These are phyloP conservation scores for Lophochroa leadbeateri DNA, from an alignment of 2,113 vertebrate species.

Conservation along the genomic window DNA sequence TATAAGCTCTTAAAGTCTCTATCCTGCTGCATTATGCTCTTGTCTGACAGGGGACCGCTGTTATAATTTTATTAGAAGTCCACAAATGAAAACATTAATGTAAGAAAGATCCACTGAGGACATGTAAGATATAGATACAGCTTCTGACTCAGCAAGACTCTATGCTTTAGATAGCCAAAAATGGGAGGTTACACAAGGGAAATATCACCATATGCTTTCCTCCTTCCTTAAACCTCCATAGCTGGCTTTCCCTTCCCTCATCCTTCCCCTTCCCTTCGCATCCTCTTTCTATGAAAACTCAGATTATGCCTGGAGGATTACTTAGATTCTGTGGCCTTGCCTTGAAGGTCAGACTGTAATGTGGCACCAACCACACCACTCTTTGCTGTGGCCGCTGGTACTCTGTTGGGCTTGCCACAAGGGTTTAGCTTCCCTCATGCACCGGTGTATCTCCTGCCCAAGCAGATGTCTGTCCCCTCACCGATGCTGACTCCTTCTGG, in stretches of 20 bases:
- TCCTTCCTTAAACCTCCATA: not conserved
- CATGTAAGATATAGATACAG: not conserved
- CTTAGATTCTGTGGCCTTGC: conserved; percentile 79
- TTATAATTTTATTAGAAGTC: not conserved
- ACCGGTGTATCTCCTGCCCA: conserved; percentile 77
- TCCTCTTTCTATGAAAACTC: not conserved
- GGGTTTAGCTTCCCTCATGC: conserved; percentile 79
- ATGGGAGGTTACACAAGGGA: not conserved
- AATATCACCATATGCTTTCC: not conserved
- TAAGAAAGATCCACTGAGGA: not conserved
- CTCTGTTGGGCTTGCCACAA: conserved; percentile 78
- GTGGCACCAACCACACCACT: conserved; percentile 79
- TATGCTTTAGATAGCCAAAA: not conserved
- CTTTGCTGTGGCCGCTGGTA: conserved; percentile 77
- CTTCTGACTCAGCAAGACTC: not conserved
- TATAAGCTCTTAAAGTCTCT: not conserved
- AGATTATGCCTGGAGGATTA: conserved; percentile 53
- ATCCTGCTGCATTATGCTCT: not conserved
- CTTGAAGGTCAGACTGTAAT: conserved; percentile 79
- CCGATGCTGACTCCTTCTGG: conserved; percentile 75
- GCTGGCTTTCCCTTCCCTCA: not conserved
- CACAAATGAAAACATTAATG: not conserved
- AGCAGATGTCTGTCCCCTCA: conserved; percentile 75
- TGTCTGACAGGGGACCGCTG: not conserved
- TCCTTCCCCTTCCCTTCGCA: not conserved